These are phyloP conservation scores for Camptogramma bilineatum DNA, from an alignment of 2,888 invertebrate genomes.

Conservation along the genomic window DNA sequence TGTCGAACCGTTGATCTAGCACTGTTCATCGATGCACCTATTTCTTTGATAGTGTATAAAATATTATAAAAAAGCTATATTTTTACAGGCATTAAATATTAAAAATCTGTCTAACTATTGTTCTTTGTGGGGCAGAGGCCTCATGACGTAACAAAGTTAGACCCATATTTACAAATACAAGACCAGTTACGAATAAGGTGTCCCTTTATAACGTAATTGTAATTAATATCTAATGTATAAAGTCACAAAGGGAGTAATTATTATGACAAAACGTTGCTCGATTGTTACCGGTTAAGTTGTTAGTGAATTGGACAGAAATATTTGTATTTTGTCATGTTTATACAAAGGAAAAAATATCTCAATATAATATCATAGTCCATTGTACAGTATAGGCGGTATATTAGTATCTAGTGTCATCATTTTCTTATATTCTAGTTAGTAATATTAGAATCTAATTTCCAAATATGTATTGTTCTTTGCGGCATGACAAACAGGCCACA, in stretches of 20 bases:
- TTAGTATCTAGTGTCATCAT: conserved; percentile 74
- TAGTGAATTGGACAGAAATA: conserved; percentile 75
- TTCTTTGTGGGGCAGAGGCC: conserved; percentile 47
- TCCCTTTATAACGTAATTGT: conserved; percentile 55
- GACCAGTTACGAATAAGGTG: conserved; percentile 67
- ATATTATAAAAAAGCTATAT: conserved; percentile 62
- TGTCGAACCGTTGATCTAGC: conserved; percentile 71
- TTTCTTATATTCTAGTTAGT: conserved; percentile 79
- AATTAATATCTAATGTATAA: conserved; percentile 62
- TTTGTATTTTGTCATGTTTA: conserved; percentile 85
- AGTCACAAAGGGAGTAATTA: conserved; percentile 80
- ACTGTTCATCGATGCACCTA: conserved; percentile 80
- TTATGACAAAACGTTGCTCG: conserved; percentile 76
- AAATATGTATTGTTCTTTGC: conserved; percentile 72
- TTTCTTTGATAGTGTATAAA: conserved; percentile 66
- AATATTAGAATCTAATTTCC: conserved; percentile 77
- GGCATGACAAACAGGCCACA: conserved; percentile 74
- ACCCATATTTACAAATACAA: conserved; percentile 63
- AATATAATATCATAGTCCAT: conserved; percentile 83
- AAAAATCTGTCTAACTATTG: conserved; percentile 56
- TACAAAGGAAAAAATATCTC: conserved; percentile 82
- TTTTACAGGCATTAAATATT: conserved; percentile 70
- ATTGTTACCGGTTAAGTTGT: conserved; percentile 82
- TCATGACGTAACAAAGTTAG: conserved; percentile 37
- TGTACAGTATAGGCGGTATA: conserved; percentile 81